Conservation (phyloP, 2,113 vertebrate species). For the Nothocercus julius region DNA sequence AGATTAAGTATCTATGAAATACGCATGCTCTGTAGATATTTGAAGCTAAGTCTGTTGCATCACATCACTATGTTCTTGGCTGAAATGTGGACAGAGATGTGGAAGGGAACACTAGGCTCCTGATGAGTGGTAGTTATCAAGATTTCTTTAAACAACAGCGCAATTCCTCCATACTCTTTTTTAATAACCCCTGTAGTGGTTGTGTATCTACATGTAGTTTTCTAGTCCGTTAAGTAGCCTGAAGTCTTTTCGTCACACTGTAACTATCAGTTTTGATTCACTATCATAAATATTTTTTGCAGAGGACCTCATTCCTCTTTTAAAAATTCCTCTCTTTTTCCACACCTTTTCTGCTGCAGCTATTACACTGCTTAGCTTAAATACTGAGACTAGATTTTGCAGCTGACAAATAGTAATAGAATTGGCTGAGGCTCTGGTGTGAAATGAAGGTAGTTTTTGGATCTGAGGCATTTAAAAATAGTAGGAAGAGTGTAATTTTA, state of each 20-base stretch:
- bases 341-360: background rate
- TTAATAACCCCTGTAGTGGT: background rate
- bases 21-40: accelerated
- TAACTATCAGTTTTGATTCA: background rate
- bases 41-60: background rate
- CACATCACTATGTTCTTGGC: accelerated
- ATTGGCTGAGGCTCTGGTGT: background rate
- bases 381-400: background rate
- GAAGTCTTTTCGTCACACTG: background rate
- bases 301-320: background rate
- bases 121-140: background rate
- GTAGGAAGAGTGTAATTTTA: background rate
- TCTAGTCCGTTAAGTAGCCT: background rate
- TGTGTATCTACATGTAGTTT: background rate
- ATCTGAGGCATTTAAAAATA: background rate
- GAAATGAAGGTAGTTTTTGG: background rate
- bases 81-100: background rate
- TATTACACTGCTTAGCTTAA: background rate
- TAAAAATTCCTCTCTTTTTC: background rate
- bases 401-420: accelerated
- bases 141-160: background rate
- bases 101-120: background rate
- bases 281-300: background rate
- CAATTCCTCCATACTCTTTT: background rate
- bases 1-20: background rate